These are phyloP conservation scores for Catocala sponsa DNA, from an alignment of 2,888 invertebrate species.

Conservation along the genomic window DNA sequence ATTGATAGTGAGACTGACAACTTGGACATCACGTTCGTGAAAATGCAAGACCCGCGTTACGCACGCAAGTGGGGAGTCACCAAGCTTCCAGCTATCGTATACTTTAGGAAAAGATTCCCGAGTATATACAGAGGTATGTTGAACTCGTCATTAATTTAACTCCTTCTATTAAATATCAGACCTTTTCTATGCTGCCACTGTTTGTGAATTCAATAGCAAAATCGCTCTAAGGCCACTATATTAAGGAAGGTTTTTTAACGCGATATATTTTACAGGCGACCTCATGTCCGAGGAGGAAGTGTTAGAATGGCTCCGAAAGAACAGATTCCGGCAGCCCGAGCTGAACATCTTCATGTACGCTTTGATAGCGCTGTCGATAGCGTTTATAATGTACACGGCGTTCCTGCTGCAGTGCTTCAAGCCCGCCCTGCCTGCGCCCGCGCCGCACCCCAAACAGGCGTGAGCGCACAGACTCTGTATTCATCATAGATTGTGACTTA, in stretches of 20 bases:
- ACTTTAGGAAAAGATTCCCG: conserved; percentile 96
- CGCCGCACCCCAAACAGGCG: conserved; percentile 90
- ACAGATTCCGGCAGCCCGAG: conserved; percentile 97
- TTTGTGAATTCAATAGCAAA: too few species aligned
- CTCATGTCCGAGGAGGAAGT: conserved; percentile 95
- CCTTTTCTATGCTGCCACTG: too few species aligned
- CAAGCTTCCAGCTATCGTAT: conserved; percentile 96
- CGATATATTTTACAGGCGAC: conserved; percentile 89
- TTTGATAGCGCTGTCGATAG: conserved; percentile 94
- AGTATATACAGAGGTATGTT: conserved; percentile 95
- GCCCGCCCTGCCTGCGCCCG: conserved; percentile 89
- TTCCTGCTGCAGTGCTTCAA: conserved; percentile 97
- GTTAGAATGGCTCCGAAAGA: conserved; percentile 97
- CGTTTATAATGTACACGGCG: conserved; percentile 96
- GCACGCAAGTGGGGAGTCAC: conserved; percentile 98
- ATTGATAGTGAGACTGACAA: conserved; percentile 98
- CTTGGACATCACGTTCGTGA: conserved; percentile 97
- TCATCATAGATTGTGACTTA: conserved; percentile 57
- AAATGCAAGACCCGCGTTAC: conserved; percentile 96
- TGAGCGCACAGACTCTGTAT: conserved; percentile 71
- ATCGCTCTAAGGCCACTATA: too few species aligned
- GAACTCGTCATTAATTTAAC: too few species aligned
- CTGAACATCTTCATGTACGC: conserved; percentile 98
- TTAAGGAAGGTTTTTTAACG: too few species aligned
- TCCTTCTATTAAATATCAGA: too few species aligned